Evolutionary conservation across 2,888 invertebrate species (phyloP).

Genomic region (Schizotus pectinicornis): DNA sequence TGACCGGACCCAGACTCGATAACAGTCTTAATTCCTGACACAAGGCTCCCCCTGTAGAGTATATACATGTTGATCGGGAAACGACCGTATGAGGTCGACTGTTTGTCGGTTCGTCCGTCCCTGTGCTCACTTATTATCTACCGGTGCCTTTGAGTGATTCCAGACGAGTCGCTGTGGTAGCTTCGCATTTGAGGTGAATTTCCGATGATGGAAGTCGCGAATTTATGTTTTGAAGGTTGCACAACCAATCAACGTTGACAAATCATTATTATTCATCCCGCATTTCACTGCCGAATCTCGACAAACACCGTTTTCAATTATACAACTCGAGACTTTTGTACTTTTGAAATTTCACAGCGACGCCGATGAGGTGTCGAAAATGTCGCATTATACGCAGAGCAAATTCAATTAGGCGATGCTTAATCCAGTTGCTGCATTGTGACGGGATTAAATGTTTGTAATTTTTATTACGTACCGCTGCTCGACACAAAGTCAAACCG

Average conservation of each 20-base stretch:
- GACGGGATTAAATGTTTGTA: too few relatives aligned
- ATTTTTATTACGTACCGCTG: too few relatives aligned
- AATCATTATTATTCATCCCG: constrained; percentile 5
- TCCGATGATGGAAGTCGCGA: background rate
- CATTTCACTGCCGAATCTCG: background rate
- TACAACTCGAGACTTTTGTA: background rate
- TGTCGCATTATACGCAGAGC: too few relatives aligned
- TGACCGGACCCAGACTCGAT: constrained; percentile 68
- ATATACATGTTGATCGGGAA: constrained; percentile 91
- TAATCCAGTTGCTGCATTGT: too few relatives aligned
- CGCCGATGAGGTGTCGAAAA: too few relatives aligned
- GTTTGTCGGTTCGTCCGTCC: constrained; percentile 54
- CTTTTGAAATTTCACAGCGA: too few relatives aligned
- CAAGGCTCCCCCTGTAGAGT: constrained; percentile 88
- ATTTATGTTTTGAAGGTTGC: background rate
- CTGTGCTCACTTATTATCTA: constrained; percentile 57
- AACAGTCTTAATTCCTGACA: constrained; percentile 81
- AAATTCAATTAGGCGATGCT: too few relatives aligned
- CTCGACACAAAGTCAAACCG: too few relatives aligned
- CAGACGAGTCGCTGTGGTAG: constrained; percentile 26
- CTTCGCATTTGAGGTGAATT: constrained; percentile 7
- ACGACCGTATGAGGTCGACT: constrained; percentile 80
- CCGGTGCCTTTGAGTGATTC: constrained; percentile 58
- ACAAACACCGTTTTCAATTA: constrained; percentile 5
- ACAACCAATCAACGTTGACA: background rate